Conservation (phyloP, 2,888 invertebrate genomes). For the Epinotia nisella region DNA sequence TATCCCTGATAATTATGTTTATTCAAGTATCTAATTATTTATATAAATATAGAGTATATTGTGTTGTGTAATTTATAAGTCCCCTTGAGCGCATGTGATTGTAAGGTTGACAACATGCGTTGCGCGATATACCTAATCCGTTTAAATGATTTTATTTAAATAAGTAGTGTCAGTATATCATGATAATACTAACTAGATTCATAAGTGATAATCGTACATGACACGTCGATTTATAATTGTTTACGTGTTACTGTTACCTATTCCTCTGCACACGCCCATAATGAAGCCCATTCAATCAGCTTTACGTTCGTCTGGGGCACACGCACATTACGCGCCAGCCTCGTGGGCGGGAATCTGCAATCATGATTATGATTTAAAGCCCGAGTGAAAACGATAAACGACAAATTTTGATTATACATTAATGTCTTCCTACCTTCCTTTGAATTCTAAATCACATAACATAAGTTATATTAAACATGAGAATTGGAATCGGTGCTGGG, state of each 20-base stretch:
- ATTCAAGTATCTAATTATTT: too few relatives aligned
- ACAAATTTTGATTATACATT: conserved; percentile 12
- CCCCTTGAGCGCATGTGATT: too few relatives aligned
- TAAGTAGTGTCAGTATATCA: too few relatives aligned
- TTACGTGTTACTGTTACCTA: conserved; percentile 33
- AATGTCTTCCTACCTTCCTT: conserved; percentile 7
- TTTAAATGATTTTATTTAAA: too few relatives aligned
- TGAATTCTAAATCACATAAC: not conserved
- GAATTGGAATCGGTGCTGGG: not conserved
- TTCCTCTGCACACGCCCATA: conserved; percentile 30
- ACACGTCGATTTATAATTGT: conserved; percentile 21
- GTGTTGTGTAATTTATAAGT: not conserved
- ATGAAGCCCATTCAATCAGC: conserved; percentile 42
- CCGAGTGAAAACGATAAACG: conserved; percentile 37
- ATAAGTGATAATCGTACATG: not conserved
- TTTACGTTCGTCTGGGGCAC: conserved; percentile 36
- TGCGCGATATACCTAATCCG: too few relatives aligned
- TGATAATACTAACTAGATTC: too few relatives aligned
- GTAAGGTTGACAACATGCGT: too few relatives aligned
- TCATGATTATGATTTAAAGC: conserved; percentile 39
- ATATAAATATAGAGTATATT: not conserved
- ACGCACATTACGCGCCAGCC: conserved; percentile 22
- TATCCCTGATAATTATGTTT: too few relatives aligned
- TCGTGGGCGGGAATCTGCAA: conserved; percentile 33
- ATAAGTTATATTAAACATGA: not conserved